These are phyloP conservation scores for Chelonoidis abingdonii DNA, from an alignment of 2,113 vertebrate species.

Conservation along the genomic window DNA sequence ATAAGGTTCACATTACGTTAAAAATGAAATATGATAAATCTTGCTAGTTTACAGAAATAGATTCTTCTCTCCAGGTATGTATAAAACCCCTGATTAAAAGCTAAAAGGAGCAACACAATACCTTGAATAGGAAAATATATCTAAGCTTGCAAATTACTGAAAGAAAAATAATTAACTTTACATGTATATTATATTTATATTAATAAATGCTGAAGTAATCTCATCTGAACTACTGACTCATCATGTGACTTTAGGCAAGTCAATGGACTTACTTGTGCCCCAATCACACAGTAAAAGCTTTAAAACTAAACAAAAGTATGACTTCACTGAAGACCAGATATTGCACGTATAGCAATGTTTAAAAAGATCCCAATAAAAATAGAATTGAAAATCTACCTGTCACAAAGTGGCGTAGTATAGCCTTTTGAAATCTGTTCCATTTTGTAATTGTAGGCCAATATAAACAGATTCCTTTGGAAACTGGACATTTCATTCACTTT, in stretches of 20 bases:
- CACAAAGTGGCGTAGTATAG: slow-evolving; percentile 89
- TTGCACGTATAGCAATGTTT: background rate
- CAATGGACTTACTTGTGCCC: background rate
- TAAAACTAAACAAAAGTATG: background rate
- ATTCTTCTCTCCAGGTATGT: background rate
- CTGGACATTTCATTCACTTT: slow-evolving; percentile 93
- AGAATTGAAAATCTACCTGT: slow-evolving; percentile 79
- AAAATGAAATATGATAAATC: background rate
- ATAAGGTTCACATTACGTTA: background rate
- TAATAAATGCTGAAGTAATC: background rate
- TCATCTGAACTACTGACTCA: background rate
- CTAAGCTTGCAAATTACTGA: background rate
- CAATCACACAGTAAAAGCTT: background rate
- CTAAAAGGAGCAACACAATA: background rate
- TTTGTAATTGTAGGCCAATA: slow-evolving; percentile 96
- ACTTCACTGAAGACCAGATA: background rate
- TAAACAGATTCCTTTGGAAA: slow-evolving; percentile 90
- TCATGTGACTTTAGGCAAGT: background rate
- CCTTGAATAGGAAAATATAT: background rate
- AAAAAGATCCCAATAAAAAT: background rate
- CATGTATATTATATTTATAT: background rate
- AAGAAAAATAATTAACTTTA: background rate
- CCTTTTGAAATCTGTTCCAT: slow-evolving; percentile 94
- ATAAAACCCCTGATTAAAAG: background rate
- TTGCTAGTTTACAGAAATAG: background rate